Evolutionary conservation across 2,888 invertebrate species (phyloP).

Genomic region (Isotomurus palustris): DNA sequence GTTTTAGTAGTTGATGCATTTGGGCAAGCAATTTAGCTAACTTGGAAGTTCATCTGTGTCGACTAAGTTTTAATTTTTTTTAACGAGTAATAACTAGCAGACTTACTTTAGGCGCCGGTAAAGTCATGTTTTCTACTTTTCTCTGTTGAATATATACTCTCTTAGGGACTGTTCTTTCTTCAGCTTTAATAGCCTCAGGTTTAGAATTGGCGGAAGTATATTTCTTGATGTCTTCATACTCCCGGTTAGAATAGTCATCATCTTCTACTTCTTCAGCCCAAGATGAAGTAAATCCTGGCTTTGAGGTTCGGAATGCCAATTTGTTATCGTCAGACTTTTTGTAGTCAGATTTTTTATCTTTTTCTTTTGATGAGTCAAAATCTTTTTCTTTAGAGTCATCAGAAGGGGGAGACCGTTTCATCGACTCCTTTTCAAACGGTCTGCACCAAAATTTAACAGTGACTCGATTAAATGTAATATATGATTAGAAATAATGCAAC

Average conservation of each 20-base stretch:
- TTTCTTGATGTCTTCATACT: constrained; percentile 16
- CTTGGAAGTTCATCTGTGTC: no score
- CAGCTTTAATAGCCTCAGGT: constrained; percentile 14
- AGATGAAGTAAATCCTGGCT: constrained; percentile 19
- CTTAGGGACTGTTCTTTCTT: constrained; percentile 21
- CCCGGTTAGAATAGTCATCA: constrained; percentile 19
- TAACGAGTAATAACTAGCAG: not conserved
- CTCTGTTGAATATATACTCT: constrained; percentile 42
- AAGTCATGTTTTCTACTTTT: constrained; percentile 44
- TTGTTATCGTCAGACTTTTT: constrained; percentile 17
- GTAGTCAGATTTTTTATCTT: constrained; percentile 9
- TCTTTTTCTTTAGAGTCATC: no score
- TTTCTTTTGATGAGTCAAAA: no score
- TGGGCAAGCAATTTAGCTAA: no score
- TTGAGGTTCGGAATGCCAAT: constrained; percentile 8
- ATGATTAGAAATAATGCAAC: no score
- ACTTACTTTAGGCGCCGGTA: constrained; percentile 14
- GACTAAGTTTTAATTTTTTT: no score
- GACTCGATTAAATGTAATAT: no score
- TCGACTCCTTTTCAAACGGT: constrained; percentile 13
- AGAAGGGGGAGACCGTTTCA: no score
- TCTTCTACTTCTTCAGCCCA: constrained; percentile 46
- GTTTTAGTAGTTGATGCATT: no score
- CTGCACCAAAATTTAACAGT: constrained; percentile 6
- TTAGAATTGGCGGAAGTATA: constrained; percentile 1